A percentile compares a stretch with the other conserved stretches of the same genome.
Conservation (phyloP, 1,140 invertebrate genomes). For the Drosophila neocordata region DNA sequence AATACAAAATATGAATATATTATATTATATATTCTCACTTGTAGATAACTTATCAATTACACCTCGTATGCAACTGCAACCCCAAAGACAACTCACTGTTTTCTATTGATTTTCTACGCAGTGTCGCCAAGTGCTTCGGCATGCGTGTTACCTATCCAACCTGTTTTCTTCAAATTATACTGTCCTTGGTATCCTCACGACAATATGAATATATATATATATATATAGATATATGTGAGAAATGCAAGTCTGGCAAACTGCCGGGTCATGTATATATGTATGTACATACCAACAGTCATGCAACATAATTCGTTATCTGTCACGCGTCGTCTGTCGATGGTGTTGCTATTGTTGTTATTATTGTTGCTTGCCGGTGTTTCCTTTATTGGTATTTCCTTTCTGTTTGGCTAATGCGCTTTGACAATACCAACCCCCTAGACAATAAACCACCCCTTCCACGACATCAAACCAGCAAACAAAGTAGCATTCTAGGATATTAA, state of each 20-base stretch:
- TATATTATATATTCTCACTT: too few species aligned
- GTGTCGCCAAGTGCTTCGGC: constrained; percentile 19
- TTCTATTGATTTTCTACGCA: constrained; percentile 50
- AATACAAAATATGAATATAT: too few species aligned
- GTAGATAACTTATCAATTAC: neutral
- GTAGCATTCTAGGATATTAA: too few species aligned
- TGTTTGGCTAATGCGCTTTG: neutral
- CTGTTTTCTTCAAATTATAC: constrained; percentile 32
- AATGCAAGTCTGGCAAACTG: constrained; percentile 20
- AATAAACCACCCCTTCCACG: neutral
- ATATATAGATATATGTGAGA: too few species aligned
- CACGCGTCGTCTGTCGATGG: constrained; percentile 44
- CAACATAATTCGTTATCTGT: constrained; percentile 59
- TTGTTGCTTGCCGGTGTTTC: neutral
- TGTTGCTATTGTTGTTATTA: constrained; percentile 9
- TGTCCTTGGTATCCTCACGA: constrained; percentile 1
- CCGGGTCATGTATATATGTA: constrained; percentile 19
- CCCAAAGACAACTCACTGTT: neutral
- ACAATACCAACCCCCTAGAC: neutral
- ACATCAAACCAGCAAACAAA: too few species aligned
- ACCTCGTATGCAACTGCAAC: constrained; percentile 18
- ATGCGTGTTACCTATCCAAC: constrained; percentile 46
- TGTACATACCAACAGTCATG: neutral
- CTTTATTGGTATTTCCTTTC: constrained; percentile 5
- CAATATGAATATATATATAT: neutral